phyloP scores from a whole-genome alignment of 2,113 vertebrate species.

The Tonatia bakeri region DNA sequence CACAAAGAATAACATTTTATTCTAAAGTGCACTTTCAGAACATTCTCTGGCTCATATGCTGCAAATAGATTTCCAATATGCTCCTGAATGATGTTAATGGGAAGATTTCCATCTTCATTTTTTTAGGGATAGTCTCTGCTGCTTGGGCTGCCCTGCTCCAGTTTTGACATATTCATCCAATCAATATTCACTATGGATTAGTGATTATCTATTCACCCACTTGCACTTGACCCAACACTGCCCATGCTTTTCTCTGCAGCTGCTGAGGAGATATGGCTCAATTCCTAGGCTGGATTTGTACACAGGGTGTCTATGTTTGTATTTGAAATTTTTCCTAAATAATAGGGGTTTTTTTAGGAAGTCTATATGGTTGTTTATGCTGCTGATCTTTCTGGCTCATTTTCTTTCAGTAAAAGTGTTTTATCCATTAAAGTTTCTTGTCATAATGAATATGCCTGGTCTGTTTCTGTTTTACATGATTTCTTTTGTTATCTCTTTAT shows the following conservation, averaged over 20 bases:
- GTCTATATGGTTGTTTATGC: neutral
- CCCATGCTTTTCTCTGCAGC: neutral
- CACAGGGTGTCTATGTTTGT: neutral
- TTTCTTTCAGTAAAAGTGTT: neutral
- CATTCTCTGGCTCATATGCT: conserved; percentile 1
- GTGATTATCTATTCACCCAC: neutral
- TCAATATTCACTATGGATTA: neutral
- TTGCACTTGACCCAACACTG: neutral
- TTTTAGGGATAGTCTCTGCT: neutral
- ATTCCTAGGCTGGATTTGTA: neutral
- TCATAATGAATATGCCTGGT: neutral
- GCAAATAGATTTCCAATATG: conserved; percentile 5
- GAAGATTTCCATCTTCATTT: neutral
- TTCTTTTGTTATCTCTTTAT: neutral
- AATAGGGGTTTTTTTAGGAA: neutral
- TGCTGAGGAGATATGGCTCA: neutral
- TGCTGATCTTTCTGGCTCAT: neutral
- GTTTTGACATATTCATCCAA: neutral
- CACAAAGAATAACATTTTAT: neutral
- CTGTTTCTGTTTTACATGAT: neutral
- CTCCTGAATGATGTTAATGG: conserved; percentile 12
- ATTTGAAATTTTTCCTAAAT: neutral
- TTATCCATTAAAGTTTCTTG: neutral
- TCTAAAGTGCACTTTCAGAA: neutral
- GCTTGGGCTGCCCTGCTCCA: neutral